phyloP scores from a whole-genome alignment of 2,888 invertebrate genomes.

The Microctonus brassicae region DNA sequence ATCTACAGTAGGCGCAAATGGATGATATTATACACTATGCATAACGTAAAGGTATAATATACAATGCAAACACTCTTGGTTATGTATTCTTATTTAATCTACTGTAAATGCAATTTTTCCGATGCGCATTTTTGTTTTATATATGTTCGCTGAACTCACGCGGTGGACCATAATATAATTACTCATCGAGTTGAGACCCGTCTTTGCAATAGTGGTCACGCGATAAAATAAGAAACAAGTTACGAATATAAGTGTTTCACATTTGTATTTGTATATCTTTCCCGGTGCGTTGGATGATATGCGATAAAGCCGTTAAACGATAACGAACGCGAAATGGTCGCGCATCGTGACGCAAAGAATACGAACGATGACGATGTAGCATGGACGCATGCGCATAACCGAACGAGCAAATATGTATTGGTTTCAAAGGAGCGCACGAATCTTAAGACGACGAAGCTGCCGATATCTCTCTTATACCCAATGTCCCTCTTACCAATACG shows the following conservation, averaged over 20 bases:
- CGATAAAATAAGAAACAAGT: conserved; percentile 12
- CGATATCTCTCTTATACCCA: conserved; percentile 56
- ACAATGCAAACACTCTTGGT: background rate
- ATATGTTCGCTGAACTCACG: conserved; percentile 4
- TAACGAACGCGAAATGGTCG: conserved; percentile 66
- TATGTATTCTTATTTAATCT: conserved; percentile 36
- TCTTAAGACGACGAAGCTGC: conserved; percentile 26
- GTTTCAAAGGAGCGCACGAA: background rate
- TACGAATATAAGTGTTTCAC: background rate
- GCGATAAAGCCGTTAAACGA: conserved; percentile 68
- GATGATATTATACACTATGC: background rate
- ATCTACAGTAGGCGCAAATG: conserved; percentile 2
- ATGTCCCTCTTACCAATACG: conserved; percentile 22
- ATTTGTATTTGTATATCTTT: conserved; percentile 28
- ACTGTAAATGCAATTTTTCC: conserved; percentile 50
- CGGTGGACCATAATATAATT: conserved; percentile 40
- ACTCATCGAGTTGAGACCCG: conserved; percentile 26
- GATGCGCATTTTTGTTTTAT: conserved; percentile 24
- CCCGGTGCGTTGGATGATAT: conserved; percentile 53
- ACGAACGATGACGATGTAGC: conserved; percentile 30
- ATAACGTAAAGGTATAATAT: background rate
- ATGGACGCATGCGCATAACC: conserved; percentile 44
- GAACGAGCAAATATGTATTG: background rate
- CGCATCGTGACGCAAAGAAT: conserved; percentile 39
- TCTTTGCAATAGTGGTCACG: background rate